Conservation (phyloP, 2,888 invertebrate genomes). For the Eilema sororculum region DNA sequence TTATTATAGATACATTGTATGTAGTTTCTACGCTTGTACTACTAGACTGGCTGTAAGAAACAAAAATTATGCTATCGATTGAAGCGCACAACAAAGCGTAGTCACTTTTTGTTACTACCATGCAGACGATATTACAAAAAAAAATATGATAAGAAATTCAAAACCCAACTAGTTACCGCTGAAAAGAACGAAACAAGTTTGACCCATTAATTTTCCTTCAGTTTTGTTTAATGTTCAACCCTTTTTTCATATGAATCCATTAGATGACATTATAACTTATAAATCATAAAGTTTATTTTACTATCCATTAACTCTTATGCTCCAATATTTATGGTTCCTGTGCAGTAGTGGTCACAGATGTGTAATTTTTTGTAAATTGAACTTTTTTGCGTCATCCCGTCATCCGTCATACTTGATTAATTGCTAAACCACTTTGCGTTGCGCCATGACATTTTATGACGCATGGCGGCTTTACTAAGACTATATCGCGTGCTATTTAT, state of each 20-base stretch:
- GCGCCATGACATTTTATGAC: slow-evolving; percentile 10
- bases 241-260: not conserved
- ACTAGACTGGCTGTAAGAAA: not conserved
- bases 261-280: not conserved
- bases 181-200: too few species aligned
- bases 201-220: too few species aligned
- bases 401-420: not conserved
- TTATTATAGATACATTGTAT: not conserved
- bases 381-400: not conserved
- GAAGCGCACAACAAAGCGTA: too few species aligned
- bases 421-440: not conserved
- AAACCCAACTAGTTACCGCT: too few species aligned
- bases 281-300: not conserved
- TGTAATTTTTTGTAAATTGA: not conserved
- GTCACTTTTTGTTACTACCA: too few species aligned
- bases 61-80: too few species aligned
- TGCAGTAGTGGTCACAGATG: not conserved
- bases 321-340: not conserved
- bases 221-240: too few species aligned
- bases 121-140: too few species aligned
- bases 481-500: slow-evolving; percentile 5
- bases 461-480: not conserved
- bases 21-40: not conserved
- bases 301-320: not conserved
- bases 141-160: too few species aligned